A percentile compares a stretch with the other conserved stretches of the same genome.
phyloP scores from a whole-genome alignment of 2,797 vertebrate species.

The Siniperca scherzeri region DNA sequence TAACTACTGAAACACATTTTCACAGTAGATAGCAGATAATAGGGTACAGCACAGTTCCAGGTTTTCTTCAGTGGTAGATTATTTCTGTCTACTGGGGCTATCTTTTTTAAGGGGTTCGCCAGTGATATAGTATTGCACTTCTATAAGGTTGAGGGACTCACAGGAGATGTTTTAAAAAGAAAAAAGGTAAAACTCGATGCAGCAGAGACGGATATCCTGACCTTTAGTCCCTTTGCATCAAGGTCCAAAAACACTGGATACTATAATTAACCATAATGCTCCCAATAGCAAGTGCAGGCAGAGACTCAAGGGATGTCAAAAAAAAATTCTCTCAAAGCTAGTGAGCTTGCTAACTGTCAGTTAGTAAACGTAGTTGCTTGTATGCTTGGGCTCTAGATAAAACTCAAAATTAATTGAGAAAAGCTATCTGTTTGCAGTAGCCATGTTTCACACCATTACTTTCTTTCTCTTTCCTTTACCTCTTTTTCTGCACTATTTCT shows the following conservation, averaged over 20 bases:
- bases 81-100: conserved; percentile 26
- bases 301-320: background rate
- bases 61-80: conserved; percentile 29
- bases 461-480: too few relatives aligned
- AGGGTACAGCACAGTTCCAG: conserved; percentile 3
- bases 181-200: background rate
- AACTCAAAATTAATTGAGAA: background rate
- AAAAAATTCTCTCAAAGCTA: background rate
- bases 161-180: conserved; percentile 14
- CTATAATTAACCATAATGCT: background rate
- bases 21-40: conserved; percentile 38
- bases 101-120: conserved; percentile 19
- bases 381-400: background rate
- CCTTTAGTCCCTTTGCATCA: background rate
- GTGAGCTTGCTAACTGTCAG: too few relatives aligned
- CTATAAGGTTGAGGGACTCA: conserved; percentile 26
- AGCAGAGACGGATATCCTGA: background rate
- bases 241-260: background rate
- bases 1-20: conserved; percentile 34
- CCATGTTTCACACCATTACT: background rate
- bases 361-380: too few relatives aligned
- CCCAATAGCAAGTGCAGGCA: background rate
- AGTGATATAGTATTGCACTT: conserved; percentile 15
- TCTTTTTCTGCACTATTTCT: conserved; percentile 5
- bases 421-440: background rate